Percentiles rank a stretch among this genome's conserved stretches.
phyloP scores from a whole-genome alignment of 2,113 vertebrate species.

The Pontoporia blainvillei region DNA sequence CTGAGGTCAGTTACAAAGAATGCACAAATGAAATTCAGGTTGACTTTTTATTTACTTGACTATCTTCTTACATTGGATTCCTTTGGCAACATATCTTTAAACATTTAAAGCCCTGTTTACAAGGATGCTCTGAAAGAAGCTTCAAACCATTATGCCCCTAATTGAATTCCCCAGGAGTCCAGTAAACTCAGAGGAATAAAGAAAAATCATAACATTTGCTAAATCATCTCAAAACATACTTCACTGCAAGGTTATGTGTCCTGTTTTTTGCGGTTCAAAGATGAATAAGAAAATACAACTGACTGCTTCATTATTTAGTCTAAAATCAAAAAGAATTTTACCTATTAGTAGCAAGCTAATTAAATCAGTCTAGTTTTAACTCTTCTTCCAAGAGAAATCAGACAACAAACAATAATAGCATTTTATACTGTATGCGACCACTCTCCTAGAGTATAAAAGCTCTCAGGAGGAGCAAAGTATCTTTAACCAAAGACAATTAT shows the following conservation, averaged over 20 bases:
- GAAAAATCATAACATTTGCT: constrained; percentile 85
- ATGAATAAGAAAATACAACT: constrained; percentile 77
- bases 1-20: constrained; percentile 84
- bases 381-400: constrained; percentile 63
- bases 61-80: constrained; percentile 85
- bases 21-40: constrained; percentile 84
- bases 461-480: background rate
- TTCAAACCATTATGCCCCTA: constrained; percentile 87
- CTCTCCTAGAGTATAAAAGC: background rate
- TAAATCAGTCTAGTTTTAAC: constrained; percentile 74
- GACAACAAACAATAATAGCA: constrained; percentile 1
- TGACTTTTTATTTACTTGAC: constrained; percentile 88
- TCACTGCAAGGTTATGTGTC: constrained; percentile 82
- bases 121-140: constrained; percentile 85
- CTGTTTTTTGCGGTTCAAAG: constrained; percentile 76
- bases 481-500: constrained; percentile 35
- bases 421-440: constrained; percentile 14
- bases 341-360: constrained; percentile 74
- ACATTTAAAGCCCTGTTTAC: constrained; percentile 88
- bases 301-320: constrained; percentile 77
- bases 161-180: constrained; percentile 89
- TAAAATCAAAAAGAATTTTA: constrained; percentile 78
- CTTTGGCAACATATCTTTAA: constrained; percentile 86
- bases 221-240: constrained; percentile 85
- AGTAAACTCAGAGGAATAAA: constrained; percentile 85